Conservation (phyloP, 2,888 invertebrate species). For the Tetropium fuscum region DNA sequence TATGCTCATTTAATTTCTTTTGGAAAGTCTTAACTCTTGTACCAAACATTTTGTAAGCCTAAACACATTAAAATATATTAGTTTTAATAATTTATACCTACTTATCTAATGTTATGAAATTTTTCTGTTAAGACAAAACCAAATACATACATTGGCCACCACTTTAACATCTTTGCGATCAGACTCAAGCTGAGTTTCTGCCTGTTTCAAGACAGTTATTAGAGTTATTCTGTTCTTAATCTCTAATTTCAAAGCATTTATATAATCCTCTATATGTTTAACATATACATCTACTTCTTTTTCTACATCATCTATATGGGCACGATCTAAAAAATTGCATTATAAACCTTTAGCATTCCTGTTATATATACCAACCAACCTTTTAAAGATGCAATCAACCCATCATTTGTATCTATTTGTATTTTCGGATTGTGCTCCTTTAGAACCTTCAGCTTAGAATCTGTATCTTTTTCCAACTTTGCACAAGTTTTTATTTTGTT, state of each 20-base stretch:
- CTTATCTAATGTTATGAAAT: no score
- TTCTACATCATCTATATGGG: conserved; percentile 88
- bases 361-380: conserved; percentile 65
- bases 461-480: conserved; percentile 79
- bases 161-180: conserved; percentile 96
- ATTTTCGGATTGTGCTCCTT: conserved; percentile 75
- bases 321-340: conserved; percentile 73
- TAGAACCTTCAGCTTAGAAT: conserved; percentile 75
- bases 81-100: neutral
- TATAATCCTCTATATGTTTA: conserved; percentile 82
- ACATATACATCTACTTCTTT: conserved; percentile 88
- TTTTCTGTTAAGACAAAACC: conserved; percentile 11
- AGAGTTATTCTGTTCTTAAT: conserved; percentile 84
- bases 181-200: conserved; percentile 88
- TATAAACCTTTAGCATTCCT: neutral
- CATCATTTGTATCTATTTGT: conserved; percentile 78
- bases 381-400: conserved; percentile 86
- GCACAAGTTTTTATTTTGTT: conserved; percentile 82
- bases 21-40: conserved; percentile 87
- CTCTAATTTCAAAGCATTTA: conserved; percentile 84
- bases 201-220: conserved; percentile 81
- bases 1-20: conserved; percentile 85
- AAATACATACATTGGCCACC: conserved; percentile 89
- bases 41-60: conserved; percentile 97
- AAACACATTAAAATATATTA: conserved; percentile 35